These are phyloP conservation scores for Holotrichia oblita DNA, from an alignment of 1,140 invertebrate genomes.

Conservation along the genomic window DNA sequence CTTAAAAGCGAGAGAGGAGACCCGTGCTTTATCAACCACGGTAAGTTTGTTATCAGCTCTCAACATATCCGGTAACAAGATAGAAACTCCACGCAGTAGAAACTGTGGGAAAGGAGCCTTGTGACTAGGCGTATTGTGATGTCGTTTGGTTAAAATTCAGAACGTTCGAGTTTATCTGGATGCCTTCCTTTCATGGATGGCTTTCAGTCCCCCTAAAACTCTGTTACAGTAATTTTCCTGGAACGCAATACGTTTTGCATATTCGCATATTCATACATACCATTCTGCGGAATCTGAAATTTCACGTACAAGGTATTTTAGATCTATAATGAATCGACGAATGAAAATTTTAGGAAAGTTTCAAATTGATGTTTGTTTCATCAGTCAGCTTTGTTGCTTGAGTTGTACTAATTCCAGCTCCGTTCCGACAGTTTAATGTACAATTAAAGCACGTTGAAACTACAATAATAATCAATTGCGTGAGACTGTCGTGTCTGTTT, in stretches of 20 bases:
- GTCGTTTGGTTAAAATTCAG: not conserved
- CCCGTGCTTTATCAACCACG: not conserved
- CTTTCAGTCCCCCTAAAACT: not conserved
- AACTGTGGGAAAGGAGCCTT: not conserved
- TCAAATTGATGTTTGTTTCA: not conserved
- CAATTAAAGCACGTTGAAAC: too few relatives aligned
- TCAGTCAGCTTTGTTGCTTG: not conserved
- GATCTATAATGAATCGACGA: not conserved
- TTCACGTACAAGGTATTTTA: not conserved
- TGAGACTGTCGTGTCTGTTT: too few relatives aligned
- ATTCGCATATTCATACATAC: conserved; percentile 18
- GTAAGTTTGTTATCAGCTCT: not conserved
- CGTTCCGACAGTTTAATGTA: too few relatives aligned
- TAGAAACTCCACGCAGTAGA: not conserved
- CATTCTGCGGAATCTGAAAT: not conserved
- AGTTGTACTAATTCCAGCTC: too few relatives aligned
- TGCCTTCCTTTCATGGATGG: not conserved
- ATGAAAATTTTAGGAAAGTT: not conserved
- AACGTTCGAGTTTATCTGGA: not conserved
- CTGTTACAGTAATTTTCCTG: not conserved
- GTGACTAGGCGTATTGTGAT: conserved; percentile 1
- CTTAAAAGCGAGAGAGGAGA: not conserved
- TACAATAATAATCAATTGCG: too few relatives aligned
- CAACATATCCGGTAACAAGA: not conserved
- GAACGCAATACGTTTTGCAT: conserved; percentile 5